Conservation (phyloP, 2,113 vertebrate species). For the Nipponia nippon region DNA sequence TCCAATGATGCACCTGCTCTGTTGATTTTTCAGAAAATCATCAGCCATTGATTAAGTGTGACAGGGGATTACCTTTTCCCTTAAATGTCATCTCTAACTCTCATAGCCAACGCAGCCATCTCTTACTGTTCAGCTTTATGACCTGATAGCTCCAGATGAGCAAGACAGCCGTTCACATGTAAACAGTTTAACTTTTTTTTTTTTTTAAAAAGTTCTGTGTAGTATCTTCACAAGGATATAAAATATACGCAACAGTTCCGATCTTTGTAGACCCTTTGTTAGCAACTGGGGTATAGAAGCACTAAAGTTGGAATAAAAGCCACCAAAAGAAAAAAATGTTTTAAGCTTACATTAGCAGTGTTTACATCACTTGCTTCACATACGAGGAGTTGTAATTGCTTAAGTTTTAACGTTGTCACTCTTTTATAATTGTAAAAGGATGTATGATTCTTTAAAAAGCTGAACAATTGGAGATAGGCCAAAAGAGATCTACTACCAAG, state of each 20-base stretch:
- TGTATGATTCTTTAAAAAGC: background rate
- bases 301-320: background rate
- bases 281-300: background rate
- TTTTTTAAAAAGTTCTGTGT: background rate
- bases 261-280: background rate
- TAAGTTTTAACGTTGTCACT: background rate
- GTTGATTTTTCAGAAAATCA: background rate
- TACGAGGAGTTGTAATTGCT: background rate
- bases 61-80: background rate
- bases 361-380: background rate
- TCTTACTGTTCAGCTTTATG: background rate
- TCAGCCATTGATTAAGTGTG: background rate
- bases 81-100: background rate
- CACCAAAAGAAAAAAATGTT: background rate
- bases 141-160: background rate
- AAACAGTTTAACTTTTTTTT: background rate
- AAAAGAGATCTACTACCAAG: background rate
- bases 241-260: fast-evolving
- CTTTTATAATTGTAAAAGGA: background rate
- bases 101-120: background rate
- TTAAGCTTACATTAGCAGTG: background rate
- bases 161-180: background rate
- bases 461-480: background rate
- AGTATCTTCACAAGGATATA: background rate
- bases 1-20: background rate